Base-by-base conservation (phyloP, 2,113 vertebrate genomes). In the Trematocara unimaculatum region DNA sequence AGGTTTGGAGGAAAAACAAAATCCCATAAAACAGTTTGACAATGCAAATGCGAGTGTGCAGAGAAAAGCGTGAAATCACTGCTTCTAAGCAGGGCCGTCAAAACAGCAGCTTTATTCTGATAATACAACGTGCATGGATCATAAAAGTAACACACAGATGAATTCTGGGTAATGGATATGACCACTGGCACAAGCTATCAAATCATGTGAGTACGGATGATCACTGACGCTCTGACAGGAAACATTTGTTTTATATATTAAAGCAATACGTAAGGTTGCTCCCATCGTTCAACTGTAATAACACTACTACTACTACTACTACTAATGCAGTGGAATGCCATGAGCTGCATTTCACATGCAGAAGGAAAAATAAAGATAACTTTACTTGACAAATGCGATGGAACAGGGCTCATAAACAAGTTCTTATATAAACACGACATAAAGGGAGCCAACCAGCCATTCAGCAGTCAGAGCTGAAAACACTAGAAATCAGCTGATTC, bases 31-130 rank as follows among this genome's bases (percentile, higher is more conserved):
- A 81, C 74, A 56, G 70, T 82, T 82, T 82, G 45, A 87, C 47
- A 88, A 89, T 67, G 53, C 15, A 90, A 82, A 89, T 83, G 70
- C 17, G 55, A 89, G 84, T 70, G 54, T 87, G 49, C 9, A 6
- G 70, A 13, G 60, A 83, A 87, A 92, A 56, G 84, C 35, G 13
- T 83, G 67, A 89, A 82, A 87, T 87, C 45, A 60, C n/a, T n/a
- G 17, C 58, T 77, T 83, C 53, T 45, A 15, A 86, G 45, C 7
- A 77, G 23, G 3, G 26, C 4, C 0, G 3, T 77, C 18, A 85
- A 62, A 81, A 64, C n/a, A 83, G 26, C n/a, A 42, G 40, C 58
- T 82, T 67, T 20, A 17, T 86, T 84, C 7, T 49, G 31, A 29
- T 58, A 45, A 23, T 53, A 33, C 9, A 86, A 56, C 31, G 1